phyloP scores from a whole-genome alignment of 2,797 vertebrate species.

The Anniella stebbinsi region DNA sequence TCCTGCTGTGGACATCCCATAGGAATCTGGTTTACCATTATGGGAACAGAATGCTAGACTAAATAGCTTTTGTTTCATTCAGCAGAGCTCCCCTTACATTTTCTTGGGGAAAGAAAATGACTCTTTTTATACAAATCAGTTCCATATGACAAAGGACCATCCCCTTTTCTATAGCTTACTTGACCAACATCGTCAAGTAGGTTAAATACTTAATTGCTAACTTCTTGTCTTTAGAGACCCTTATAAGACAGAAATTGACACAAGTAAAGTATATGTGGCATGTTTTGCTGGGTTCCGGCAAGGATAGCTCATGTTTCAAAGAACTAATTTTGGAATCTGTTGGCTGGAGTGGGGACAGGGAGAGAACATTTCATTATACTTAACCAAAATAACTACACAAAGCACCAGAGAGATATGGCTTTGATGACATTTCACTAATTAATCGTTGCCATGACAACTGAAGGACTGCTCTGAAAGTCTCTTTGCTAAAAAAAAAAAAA shows the following conservation, averaged over 20 bases:
- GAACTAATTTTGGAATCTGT: conserved; percentile 21
- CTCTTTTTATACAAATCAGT: not conserved
- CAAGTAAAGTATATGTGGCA: conserved; percentile 25
- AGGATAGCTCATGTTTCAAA: conserved; percentile 43
- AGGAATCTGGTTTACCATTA: not conserved
- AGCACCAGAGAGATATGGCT: conserved; percentile 58
- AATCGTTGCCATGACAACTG: conserved; percentile 74
- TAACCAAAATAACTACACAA: conserved; percentile 58
- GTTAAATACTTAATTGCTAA: conserved; percentile 27
- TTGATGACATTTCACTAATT: conserved; percentile 74
- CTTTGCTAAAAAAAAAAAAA: conserved; percentile 45
- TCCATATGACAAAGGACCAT: not conserved
- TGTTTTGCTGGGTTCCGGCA: conserved; percentile 39
- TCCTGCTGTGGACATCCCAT: not conserved
- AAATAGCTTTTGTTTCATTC: not conserved
- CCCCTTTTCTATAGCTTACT: not conserved
- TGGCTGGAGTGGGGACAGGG: not conserved
- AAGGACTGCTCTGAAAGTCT: conserved; percentile 58
- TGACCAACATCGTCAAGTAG: conserved; percentile 23
- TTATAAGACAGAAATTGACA: conserved; percentile 21
- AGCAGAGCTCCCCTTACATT: not conserved
- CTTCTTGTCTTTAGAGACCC: conserved; percentile 23
- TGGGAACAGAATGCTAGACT: not conserved
- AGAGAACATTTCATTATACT: conserved; percentile 46
- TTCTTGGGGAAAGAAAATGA: not conserved